phyloP scores from a whole-genome alignment of 2,888 invertebrate genomes.

The Pachymerium ferrugineum region DNA sequence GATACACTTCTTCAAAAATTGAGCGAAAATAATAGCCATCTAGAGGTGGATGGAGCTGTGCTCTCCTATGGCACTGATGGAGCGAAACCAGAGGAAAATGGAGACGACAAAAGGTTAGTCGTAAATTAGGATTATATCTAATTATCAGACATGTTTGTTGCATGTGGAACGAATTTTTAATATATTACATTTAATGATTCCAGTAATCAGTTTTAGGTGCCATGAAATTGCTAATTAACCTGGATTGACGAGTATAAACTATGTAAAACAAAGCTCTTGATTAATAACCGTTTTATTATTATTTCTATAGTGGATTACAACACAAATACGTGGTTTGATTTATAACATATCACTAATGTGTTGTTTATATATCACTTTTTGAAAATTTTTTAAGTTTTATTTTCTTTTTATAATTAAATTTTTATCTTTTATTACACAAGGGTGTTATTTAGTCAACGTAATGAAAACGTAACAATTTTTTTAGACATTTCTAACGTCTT shows the following conservation, averaged over 20 bases:
- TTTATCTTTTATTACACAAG: no score
- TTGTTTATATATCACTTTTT: neutral
- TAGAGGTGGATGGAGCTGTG: neutral
- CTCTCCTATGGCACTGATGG: neutral
- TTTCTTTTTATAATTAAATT: neutral
- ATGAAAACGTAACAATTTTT: no score
- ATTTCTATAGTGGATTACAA: neutral
- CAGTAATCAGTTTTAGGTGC: no score
- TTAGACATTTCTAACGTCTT: neutral
- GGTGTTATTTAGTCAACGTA: neutral
- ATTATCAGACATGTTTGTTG: neutral
- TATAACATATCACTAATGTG: neutral
- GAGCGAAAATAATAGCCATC: neutral
- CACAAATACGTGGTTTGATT: no score
- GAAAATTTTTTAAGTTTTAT: neutral
- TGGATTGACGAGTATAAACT: no score
- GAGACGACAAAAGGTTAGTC: conserved; percentile 8
- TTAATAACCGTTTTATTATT: neutral
- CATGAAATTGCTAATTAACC: no score
- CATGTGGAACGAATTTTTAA: neutral
- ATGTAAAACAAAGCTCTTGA: no score
- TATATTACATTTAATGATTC: no score
- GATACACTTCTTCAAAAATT: conserved; percentile 35
- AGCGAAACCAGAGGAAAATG: neutral
- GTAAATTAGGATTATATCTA: neutral